These are phyloP conservation scores for Anticlea derivata DNA, from an alignment of 2,888 invertebrate genomes.

Conservation along the genomic window DNA sequence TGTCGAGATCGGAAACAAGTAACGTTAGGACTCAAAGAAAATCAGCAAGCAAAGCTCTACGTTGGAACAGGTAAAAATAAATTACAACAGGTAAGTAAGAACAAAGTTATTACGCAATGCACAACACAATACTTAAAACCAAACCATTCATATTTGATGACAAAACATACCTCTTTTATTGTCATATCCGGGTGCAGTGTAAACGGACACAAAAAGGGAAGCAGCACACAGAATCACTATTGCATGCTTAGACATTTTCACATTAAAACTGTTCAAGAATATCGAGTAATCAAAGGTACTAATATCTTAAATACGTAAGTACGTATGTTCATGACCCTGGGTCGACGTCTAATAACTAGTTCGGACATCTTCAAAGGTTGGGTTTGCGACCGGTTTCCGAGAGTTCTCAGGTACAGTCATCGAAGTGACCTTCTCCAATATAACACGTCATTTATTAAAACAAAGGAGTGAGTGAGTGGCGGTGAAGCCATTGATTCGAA, in stretches of 20 bases:
- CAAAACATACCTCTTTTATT: slow-evolving; percentile 41
- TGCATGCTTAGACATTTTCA: slow-evolving; percentile 36
- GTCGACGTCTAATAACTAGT: slow-evolving; percentile 7
- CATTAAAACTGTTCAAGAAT: too few relatives aligned
- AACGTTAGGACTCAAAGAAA: neutral
- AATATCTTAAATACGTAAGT: too few relatives aligned
- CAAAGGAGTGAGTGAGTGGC: too few relatives aligned
- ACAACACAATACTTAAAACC: neutral
- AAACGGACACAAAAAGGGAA: slow-evolving; percentile 26
- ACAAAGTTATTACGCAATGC: neutral
- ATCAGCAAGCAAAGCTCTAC: neutral
- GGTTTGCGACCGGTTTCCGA: slow-evolving; percentile 31
- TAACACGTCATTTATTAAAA: slow-evolving; percentile 25
- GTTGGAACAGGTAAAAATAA: neutral
- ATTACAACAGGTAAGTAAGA: too few relatives aligned
- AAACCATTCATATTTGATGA: neutral
- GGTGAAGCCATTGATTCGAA: too few relatives aligned
- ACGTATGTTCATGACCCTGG: slow-evolving; percentile 19
- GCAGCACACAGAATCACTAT: slow-evolving; percentile 30
- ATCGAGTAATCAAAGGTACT: too few relatives aligned
- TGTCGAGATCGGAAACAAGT: neutral
- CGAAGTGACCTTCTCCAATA: slow-evolving; percentile 25
- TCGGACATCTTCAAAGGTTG: slow-evolving; percentile 18
- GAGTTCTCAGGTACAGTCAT: slow-evolving; percentile 22
- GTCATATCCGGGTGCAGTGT: slow-evolving; percentile 32